phyloP scores from a whole-genome alignment of 2,797 vertebrate genomes.

The Cygnus olor region DNA sequence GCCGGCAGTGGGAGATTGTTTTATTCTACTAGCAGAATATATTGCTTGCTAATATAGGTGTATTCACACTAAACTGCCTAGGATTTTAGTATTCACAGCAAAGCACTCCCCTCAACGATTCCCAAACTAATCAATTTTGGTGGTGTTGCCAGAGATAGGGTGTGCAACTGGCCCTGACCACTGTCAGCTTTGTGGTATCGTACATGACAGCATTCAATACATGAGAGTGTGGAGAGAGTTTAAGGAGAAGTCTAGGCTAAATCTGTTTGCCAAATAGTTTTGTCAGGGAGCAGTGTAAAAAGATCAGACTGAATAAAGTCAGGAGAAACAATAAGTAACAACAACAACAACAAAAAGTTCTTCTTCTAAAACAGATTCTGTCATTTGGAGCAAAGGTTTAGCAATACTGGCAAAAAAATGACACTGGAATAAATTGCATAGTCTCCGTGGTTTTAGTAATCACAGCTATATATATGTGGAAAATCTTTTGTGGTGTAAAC shows the following conservation, averaged over 20 bases:
- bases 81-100: slow-evolving; percentile 33
- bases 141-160: slow-evolving; percentile 8
- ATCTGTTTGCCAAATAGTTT: slow-evolving; percentile 33
- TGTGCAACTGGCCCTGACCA: neutral
- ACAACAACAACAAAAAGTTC: neutral
- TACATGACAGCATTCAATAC: neutral
- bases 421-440: neutral
- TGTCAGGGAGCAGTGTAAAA: slow-evolving; percentile 6
- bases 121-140: slow-evolving; percentile 32
- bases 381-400: slow-evolving; percentile 43
- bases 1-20: neutral
- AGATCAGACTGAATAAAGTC: neutral
- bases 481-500: slow-evolving; percentile 29
- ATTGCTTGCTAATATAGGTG: neutral
- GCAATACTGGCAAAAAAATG: slow-evolving; percentile 53
- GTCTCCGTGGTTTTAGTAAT: neutral
- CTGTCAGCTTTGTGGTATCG: slow-evolving; percentile 5
- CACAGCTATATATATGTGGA: neutral
- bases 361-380: slow-evolving; percentile 34
- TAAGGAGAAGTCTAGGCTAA: slow-evolving; percentile 5
- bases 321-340: neutral
- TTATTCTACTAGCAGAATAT: slow-evolving; percentile 8
- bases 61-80: neutral
- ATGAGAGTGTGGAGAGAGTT: neutral
- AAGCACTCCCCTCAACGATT: slow-evolving; percentile 1